Evolutionary conservation across 2,113 vertebrate genomes (phyloP).

Genomic region (Elgaria multicarinata): DNA sequence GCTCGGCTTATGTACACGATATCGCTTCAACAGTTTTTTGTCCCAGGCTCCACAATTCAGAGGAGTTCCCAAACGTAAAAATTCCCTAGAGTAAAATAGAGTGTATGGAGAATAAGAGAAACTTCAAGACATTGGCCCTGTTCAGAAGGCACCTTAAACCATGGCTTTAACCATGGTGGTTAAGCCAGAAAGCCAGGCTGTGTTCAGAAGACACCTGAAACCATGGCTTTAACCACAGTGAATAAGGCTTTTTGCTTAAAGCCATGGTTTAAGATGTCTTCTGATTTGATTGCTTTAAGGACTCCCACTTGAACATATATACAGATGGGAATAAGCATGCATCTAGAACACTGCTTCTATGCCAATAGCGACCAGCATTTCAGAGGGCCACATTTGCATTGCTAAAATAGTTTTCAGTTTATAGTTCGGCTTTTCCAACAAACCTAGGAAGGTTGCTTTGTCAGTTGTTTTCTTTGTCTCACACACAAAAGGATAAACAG

Average conservation of each 20-base stretch:
- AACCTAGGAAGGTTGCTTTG: neutral
- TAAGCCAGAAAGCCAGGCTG: no score
- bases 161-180: no score
- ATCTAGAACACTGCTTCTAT: neutral
- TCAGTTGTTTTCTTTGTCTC: neutral
- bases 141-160: no score
- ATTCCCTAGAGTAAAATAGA: conserved; percentile 84
- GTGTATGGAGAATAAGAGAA: neutral
- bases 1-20: conserved; percentile 96
- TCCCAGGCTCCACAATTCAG: conserved; percentile 99
- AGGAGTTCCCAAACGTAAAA: conserved; percentile 94
- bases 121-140: neutral
- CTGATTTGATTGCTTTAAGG: neutral
- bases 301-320: neutral
- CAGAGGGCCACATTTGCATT: neutral
- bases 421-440: neutral
- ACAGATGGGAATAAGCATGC: neutral
- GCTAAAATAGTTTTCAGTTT: neutral
- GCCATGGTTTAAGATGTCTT: no score
- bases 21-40: conserved; percentile 94
- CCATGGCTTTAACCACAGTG: no score
- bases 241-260: no score
- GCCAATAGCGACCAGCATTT: neutral
- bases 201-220: no score
- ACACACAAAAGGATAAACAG: neutral